These are phyloP conservation scores for Mustelus asterias DNA, from an alignment of 2,113 vertebrate genomes.

Conservation along the genomic window DNA sequence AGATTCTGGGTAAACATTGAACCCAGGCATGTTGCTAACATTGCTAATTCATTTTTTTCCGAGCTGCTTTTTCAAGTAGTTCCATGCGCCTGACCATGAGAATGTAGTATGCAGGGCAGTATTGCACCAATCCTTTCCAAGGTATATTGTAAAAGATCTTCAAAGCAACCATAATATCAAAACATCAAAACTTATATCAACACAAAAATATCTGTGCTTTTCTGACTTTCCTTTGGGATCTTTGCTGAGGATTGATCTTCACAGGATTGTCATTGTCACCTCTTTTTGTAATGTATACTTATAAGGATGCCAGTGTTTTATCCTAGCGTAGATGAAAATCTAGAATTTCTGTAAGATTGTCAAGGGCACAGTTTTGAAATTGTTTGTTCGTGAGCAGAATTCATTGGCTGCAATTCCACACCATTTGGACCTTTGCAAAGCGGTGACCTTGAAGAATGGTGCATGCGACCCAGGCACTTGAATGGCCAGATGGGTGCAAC, in stretches of 20 bases:
- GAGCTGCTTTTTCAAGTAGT: neutral
- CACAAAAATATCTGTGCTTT: neutral
- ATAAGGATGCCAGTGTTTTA: neutral
- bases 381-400: neutral
- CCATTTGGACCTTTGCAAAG: neutral
- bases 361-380: neutral
- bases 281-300: neutral
- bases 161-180: neutral
- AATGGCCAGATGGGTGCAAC: neutral
- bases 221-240: neutral
- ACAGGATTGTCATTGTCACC: neutral
- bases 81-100: neutral
- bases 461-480: neutral
- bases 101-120: neutral
- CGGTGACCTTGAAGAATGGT: neutral
- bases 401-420: neutral
- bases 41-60: neutral
- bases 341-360: neutral
- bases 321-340: neutral
- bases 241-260: neutral
- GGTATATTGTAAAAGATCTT: neutral
- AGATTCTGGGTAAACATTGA: neutral
- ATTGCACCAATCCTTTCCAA: neutral
- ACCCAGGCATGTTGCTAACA: neutral
- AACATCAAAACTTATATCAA: neutral